These are phyloP conservation scores for Diogma glabrata DNA, from an alignment of 2,888 invertebrate species.

Conservation along the genomic window DNA sequence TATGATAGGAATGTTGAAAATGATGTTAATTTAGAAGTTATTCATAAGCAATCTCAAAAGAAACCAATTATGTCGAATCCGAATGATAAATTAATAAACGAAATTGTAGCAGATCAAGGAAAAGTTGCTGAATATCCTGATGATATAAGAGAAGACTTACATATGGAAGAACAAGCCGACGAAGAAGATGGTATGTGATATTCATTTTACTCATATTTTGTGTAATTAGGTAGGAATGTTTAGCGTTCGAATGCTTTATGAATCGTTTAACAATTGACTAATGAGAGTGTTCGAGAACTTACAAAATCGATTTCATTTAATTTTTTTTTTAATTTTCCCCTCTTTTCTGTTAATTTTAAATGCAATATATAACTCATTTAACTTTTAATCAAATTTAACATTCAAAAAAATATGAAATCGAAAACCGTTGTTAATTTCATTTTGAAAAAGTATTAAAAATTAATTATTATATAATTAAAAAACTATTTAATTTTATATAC, in stretches of 20 bases:
- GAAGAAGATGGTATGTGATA: slow-evolving; percentile 39
- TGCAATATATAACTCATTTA: no score
- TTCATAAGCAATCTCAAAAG: slow-evolving; percentile 16
- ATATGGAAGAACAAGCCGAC: slow-evolving; percentile 33
- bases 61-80: slow-evolving; percentile 23
- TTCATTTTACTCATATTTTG: not conserved
- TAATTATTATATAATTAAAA: no score
- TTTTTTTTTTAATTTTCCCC: no score
- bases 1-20: slow-evolving; percentile 23
- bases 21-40: slow-evolving; percentile 1
- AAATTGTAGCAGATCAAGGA: slow-evolving; percentile 37
- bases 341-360: no score
- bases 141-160: slow-evolving; percentile 31
- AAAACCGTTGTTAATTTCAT: no score
- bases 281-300: no score
- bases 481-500: no score
- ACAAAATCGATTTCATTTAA: no score
- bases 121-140: slow-evolving; percentile 31
- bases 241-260: slow-evolving; percentile 11
- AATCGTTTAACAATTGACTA: no score
- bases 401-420: no score
- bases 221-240: not conserved
- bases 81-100: slow-evolving; percentile 35
- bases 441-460: no score
- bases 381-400: no score